phyloP scores from a whole-genome alignment of 2,888 invertebrate genomes.

The Cephus spinipes region DNA sequence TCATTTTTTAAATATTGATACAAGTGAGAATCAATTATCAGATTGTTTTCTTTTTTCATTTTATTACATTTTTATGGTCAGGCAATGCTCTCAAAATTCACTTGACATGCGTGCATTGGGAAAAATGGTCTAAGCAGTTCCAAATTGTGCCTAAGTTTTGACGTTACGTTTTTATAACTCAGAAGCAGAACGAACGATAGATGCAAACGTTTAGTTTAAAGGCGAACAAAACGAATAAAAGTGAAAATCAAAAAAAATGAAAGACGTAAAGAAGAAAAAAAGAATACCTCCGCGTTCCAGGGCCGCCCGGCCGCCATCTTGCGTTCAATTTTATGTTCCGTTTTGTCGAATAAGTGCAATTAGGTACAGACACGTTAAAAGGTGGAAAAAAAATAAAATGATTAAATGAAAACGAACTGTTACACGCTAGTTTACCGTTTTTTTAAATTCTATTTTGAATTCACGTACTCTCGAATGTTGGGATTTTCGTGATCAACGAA shows the following conservation, averaged over 20 bases:
- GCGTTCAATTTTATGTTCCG: conserved; percentile 63
- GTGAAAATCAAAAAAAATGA: conserved; percentile 30
- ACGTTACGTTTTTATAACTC: conserved; percentile 58
- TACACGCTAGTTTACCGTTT: conserved; percentile 63
- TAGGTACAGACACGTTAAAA: conserved; percentile 55
- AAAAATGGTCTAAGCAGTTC: conserved; percentile 63
- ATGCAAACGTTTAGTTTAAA: conserved; percentile 30
- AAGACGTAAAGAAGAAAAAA: conserved; percentile 32
- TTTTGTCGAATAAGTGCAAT: conserved; percentile 67
- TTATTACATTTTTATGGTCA: background rate
- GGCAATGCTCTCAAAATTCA: conserved; percentile 2
- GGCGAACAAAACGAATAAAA: conserved; percentile 15
- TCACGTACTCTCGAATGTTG: conserved; percentile 64
- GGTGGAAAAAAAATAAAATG: conserved; percentile 30
- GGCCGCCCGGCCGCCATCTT: conserved; percentile 64
- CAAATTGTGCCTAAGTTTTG: conserved; percentile 67
- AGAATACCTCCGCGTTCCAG: conserved; percentile 60
- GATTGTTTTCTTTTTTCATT: background rate
- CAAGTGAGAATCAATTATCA: background rate
- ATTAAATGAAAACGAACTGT: conserved; percentile 50
- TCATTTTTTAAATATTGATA: background rate
- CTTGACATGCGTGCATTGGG: conserved; percentile 31
- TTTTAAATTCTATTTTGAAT: conserved; percentile 64
- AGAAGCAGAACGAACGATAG: conserved; percentile 36
- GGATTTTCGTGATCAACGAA: conserved; percentile 67